Evolutionary conservation across 1,140 invertebrate species (phyloP), one percentile per base, ranked within the genome.

Genomic region (Telenomus remus): DNA sequence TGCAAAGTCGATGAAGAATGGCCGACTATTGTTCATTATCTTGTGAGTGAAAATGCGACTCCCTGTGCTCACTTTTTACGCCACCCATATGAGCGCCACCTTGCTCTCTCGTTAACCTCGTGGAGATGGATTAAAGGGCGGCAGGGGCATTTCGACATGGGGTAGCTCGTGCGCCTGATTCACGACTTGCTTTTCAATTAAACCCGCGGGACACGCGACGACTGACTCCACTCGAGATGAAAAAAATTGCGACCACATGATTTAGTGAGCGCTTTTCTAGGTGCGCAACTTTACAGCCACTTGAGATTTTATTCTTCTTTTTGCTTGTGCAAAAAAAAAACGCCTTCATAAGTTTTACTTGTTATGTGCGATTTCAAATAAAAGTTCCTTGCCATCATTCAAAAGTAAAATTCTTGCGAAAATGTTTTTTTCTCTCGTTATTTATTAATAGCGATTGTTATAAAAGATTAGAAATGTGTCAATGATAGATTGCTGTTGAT

Each of bases 1-100:
- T 63, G 37, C 47, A 27, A 65, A 50, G 49, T 46, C 56, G 53
- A 65, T 75, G 68, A 69, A 61, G 72, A 49, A 80, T 72, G 70
- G 59, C 63, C 76, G 70, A 72, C 46, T 57, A 70, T 42, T 77
- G 80, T 75, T 71, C 68, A 79, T 80, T 81, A 77, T 79, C 74
- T 72, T 60, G 57, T 73, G 71, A 56, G 54, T 48, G 48, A 47
- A 43, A 51, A 68, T 70, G 73, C 79, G 44, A 61, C 65, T 56
- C 53, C 48, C 39, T 51, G 33, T 53, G 55, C 47, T 74, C 19
- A 27, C 19, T 68, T 60, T 75, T 75, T 68, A 43, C 70, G 60
- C 53, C 68, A 44, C 49, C 57, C 50, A 27, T 27, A 27, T 27
- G 19, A 42, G 49, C 57, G 48, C 65, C 73, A 44, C 65, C 64